A percentile compares a stretch with the other conserved stretches of the same genome.
Evolutionary conservation across 2,888 invertebrate genomes (phyloP).

Genomic region (Tipula helvola): DNA sequence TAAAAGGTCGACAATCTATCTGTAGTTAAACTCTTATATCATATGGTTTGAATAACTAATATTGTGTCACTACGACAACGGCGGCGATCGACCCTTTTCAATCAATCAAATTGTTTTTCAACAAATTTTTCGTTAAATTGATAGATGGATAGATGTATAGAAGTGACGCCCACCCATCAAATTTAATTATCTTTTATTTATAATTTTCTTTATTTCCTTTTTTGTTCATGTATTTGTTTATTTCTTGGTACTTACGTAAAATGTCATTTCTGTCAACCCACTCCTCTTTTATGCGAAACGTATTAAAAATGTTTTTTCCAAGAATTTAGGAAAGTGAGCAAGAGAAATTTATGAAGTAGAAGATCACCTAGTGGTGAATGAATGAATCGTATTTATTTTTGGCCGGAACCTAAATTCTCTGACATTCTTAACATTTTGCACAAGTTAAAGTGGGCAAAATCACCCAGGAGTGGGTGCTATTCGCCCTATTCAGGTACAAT

Average conservation of each 20-base stretch:
- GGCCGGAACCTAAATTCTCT: too few relatives aligned
- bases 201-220: background rate
- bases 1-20: background rate
- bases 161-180: background rate
- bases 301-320: background rate
- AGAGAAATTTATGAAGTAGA: too few relatives aligned
- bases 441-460: too few relatives aligned
- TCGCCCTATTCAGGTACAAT: too few relatives aligned
- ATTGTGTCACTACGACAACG: background rate
- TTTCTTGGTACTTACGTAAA: background rate
- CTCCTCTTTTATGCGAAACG: background rate
- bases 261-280: background rate
- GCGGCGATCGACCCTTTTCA: background rate
- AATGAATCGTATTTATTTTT: too few relatives aligned
- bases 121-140: background rate
- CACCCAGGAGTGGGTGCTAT: too few relatives aligned
- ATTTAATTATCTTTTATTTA: background rate
- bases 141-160: background rate
- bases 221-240: background rate
- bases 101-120: background rate
- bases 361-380: too few relatives aligned
- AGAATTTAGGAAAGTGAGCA: background rate
- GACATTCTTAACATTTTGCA: too few relatives aligned
- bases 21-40: background rate
- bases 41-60: background rate